phyloP scores from a whole-genome alignment of 2,113 vertebrate species.

The Chroicocephalus ridibundus region DNA sequence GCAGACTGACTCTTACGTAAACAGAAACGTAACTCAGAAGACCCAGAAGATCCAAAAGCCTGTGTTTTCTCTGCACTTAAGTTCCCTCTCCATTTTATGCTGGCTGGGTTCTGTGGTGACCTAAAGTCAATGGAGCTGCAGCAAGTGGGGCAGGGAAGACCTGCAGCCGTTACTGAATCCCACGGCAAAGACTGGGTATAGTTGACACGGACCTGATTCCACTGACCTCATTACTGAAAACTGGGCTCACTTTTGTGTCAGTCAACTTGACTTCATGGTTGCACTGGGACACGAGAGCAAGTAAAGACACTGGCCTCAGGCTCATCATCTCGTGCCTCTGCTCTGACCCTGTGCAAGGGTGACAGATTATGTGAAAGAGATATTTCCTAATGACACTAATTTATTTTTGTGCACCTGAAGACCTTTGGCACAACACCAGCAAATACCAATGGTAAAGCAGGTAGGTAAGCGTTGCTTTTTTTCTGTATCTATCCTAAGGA shows the following conservation, averaged over 20 bases:
- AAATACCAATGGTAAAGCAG: neutral
- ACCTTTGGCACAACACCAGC: neutral
- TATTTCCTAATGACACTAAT: neutral
- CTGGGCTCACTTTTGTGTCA: neutral
- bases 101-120: neutral
- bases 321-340: neutral
- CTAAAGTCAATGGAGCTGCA: neutral
- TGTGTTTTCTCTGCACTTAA: neutral
- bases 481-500: neutral
- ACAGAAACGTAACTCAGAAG: neutral
- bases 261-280: neutral
- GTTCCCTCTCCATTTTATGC: neutral
- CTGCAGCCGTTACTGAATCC: neutral
- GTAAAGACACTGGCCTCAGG: neutral
- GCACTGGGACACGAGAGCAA: neutral
- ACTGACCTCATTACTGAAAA: neutral
- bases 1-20: neutral
- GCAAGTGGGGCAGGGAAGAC: neutral
- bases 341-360: neutral
- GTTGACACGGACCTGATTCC: too few species aligned
- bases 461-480: neutral
- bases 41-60: neutral
- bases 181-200: neutral
- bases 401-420: neutral
- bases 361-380: neutral